phyloP scores from a whole-genome alignment of 2,797 vertebrate species.

The Halcyon badia region DNA sequence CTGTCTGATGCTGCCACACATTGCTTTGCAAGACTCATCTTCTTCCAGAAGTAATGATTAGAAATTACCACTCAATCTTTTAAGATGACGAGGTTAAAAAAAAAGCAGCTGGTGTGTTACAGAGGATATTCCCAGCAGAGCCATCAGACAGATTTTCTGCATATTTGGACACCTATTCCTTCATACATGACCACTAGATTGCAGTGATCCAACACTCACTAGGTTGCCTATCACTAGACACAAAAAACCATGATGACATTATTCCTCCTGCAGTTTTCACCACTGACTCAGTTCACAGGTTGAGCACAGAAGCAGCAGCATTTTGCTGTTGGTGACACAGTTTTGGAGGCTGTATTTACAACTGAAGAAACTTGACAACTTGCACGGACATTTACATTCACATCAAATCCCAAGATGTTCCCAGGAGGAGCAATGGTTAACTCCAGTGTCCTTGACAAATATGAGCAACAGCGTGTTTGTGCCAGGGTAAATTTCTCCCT shows the following conservation, averaged over 20 bases:
- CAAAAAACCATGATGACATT: background rate
- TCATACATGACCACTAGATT: background rate
- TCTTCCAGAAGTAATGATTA: background rate
- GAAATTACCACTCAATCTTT: background rate
- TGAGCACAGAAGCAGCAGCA: background rate
- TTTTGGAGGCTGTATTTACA: background rate
- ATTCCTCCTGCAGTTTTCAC: background rate
- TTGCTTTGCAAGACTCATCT: background rate
- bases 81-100: background rate
- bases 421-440: background rate
- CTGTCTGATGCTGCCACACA: background rate
- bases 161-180: background rate
- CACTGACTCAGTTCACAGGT: background rate
- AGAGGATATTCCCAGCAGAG: background rate
- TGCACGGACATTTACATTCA: background rate
- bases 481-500: constrained; percentile 12
- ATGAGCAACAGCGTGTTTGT: background rate
- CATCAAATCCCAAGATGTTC: background rate
- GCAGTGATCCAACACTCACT: background rate
- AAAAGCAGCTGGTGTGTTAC: background rate
- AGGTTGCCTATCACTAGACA: background rate
- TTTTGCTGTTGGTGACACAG: background rate
- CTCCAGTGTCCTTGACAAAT: constrained; percentile 30
- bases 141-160: background rate
- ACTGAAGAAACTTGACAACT: background rate